Percentiles rank a stretch among this genome's conserved stretches.
Evolutionary conservation across 2,113 vertebrate species (phyloP).

Genomic region (Ceuthmochares aereus): DNA sequence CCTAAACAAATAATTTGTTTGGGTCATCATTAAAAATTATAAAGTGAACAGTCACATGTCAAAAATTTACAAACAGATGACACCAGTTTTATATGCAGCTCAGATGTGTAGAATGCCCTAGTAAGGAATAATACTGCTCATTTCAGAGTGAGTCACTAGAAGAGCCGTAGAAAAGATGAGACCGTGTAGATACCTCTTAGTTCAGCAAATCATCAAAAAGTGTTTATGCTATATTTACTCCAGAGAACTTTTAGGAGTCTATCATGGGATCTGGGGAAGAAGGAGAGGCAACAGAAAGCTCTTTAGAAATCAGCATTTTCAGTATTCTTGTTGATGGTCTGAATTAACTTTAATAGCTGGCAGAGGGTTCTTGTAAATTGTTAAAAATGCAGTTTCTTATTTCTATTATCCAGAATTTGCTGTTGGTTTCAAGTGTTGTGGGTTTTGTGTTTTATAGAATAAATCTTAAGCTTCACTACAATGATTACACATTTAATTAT

Average conservation of each 20-base stretch:
- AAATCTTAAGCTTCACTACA: background rate
- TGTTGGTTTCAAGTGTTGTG: background rate
- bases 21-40: background rate
- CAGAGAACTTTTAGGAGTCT: background rate
- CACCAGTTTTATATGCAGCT: background rate
- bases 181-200: background rate
- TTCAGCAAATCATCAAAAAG: background rate
- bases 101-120: background rate
- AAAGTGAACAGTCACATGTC: background rate
- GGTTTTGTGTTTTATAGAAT: background rate
- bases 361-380: background rate
- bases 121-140: background rate
- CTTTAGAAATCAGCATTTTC: background rate
- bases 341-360: background rate
- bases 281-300: background rate
- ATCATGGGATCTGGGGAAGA: background rate
- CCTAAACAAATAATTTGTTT: background rate
- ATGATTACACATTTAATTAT: background rate
- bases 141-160: background rate
- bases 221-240: background rate
- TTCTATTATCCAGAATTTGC: background rate
- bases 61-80: background rate
- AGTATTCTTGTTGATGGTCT: background rate
- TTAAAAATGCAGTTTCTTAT: background rate
- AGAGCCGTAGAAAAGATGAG: background rate